Conservation (phyloP, 2,888 invertebrate species). For the Ectemnius cavifrons region DNA sequence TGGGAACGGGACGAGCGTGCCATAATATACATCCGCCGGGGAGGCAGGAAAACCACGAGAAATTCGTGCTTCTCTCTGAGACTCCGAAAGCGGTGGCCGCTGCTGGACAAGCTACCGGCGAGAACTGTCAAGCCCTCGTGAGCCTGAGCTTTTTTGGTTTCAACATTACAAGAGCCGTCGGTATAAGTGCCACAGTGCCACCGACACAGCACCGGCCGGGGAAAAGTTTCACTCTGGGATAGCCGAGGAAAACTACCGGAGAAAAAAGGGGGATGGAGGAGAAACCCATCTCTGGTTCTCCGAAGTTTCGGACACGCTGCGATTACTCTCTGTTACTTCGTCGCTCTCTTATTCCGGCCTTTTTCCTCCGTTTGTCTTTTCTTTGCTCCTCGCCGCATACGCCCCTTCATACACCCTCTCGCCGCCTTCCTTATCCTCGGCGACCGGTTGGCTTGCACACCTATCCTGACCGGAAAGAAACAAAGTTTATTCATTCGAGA, state of each 20-base stretch:
- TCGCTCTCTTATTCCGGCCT: constrained; percentile 13
- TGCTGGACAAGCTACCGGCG: not conserved
- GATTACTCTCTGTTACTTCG: constrained; percentile 52
- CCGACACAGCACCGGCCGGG: constrained; percentile 14
- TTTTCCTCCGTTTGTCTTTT: not conserved
- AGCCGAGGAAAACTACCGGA: constrained; percentile 54
- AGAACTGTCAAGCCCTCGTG: constrained; percentile 33
- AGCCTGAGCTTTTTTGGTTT: constrained; percentile 24
- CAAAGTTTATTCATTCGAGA: constrained; percentile 55
- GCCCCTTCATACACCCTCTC: not conserved
- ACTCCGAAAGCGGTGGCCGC: not conserved
- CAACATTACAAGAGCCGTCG: constrained; percentile 10
- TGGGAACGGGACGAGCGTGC: constrained; percentile 43
- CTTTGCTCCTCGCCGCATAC: no score
- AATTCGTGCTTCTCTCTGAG: constrained; percentile 18
- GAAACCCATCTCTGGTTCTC: constrained; percentile 42
- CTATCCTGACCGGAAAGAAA: constrained; percentile 27
- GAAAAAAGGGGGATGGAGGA: constrained; percentile 11
- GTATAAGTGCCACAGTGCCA: constrained; percentile 23
- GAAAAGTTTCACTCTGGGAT: constrained; percentile 55
- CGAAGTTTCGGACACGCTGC: constrained; percentile 28
- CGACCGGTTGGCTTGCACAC: constrained; percentile 4
- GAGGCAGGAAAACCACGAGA: constrained; percentile 17
- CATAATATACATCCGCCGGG: constrained; percentile 12
- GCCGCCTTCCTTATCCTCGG: not conserved